Base-by-base conservation (phyloP, 2,888 invertebrate genomes). In the Aphidoletes aphidimyza region DNA sequence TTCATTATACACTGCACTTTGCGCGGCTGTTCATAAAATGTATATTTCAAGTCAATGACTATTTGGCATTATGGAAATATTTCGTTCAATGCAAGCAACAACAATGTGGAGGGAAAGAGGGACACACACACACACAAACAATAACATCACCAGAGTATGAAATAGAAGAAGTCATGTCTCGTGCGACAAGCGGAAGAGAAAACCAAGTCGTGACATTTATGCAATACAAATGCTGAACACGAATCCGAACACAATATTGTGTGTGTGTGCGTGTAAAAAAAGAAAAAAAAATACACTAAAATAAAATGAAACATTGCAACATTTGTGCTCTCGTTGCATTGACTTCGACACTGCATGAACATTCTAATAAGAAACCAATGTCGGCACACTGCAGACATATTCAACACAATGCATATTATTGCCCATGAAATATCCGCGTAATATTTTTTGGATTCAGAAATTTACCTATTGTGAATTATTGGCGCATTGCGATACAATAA, bases 381-480 rank as follows among this genome's bases (percentile, higher is more conserved):
- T n/a, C n/a, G n/a, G n/a, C 0, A 69, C 14, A 30, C 30, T 69
- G 69, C n/a, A 47, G 54, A n/a, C 54, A 69, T 69, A 19, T 26
- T 42, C 42, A 9, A 54, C 54, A 54, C 22, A 54, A 26, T 69
- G 69, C 69, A 30, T 69, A 30, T 22, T 54, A 54, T 9, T 54
- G 3, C 11, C 39, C 39, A 39, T 11, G 22, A 54, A 1, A 22
- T 34, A 30, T 34, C 17, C 17, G 14, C 34, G 30, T 14, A 17
- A 3, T 17, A 3, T 54, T 54, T 19, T 3, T 54, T 11, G n/a
- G 19, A 69, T 3, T 54, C 14, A 2, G 11, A 54, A 26, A 26
- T 69, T 30, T n/a, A 69, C 30, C 69, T 69, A 69, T 69, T 69
- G 69, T 69, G 69, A 69, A 69, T 69, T 69, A 69, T 69, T 69